phyloP scores from a whole-genome alignment of 1,140 invertebrate species.

The Caligus rogercresseyi region DNA sequence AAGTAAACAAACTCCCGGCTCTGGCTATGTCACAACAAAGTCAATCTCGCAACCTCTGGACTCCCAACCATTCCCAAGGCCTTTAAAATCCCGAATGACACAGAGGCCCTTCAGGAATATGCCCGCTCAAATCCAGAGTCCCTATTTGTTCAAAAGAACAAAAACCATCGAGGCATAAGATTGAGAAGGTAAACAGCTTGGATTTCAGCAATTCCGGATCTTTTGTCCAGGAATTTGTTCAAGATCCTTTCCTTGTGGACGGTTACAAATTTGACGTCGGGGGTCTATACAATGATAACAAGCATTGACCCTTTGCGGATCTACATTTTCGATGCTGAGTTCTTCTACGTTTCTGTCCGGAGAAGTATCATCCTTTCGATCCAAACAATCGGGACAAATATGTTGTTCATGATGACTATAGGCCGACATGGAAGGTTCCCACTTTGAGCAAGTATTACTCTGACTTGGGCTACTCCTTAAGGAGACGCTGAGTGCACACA shows the following conservation, averaged over 20 bases:
- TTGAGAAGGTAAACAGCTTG: slow-evolving; percentile 48
- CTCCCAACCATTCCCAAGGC: slow-evolving; percentile 61
- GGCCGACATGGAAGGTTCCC: slow-evolving; percentile 81
- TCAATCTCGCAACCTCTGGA: slow-evolving; percentile 59
- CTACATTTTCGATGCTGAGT: slow-evolving; percentile 78
- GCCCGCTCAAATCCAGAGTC: slow-evolving; percentile 44
- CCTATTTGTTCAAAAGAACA: slow-evolving; percentile 77
- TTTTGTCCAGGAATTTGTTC: slow-evolving; percentile 74
- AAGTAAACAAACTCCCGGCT: slow-evolving; percentile 89
- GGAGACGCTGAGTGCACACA: slow-evolving; percentile 62
- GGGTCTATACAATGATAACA: slow-evolving; percentile 76
- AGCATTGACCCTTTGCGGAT: slow-evolving; percentile 70
- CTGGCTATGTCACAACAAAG: slow-evolving; percentile 84
- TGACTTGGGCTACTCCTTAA: slow-evolving; percentile 61
- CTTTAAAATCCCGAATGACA: slow-evolving; percentile 65
- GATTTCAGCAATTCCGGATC: slow-evolving; percentile 50
- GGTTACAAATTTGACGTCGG: slow-evolving; percentile 92
- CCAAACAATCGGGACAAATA: slow-evolving; percentile 62
- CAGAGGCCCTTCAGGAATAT: slow-evolving; percentile 50
- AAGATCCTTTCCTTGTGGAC: slow-evolving; percentile 60
- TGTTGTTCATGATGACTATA: slow-evolving; percentile 82
- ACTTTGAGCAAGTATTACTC: slow-evolving; percentile 57
- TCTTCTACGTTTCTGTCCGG: slow-evolving; percentile 73
- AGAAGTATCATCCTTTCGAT: slow-evolving; percentile 85
- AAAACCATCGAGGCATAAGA: slow-evolving; percentile 73